Evolutionary conservation across 1,140 invertebrate species (phyloP), one percentile per base, ranked within the genome.

Genomic region (Bradysia coprophila): DNA sequence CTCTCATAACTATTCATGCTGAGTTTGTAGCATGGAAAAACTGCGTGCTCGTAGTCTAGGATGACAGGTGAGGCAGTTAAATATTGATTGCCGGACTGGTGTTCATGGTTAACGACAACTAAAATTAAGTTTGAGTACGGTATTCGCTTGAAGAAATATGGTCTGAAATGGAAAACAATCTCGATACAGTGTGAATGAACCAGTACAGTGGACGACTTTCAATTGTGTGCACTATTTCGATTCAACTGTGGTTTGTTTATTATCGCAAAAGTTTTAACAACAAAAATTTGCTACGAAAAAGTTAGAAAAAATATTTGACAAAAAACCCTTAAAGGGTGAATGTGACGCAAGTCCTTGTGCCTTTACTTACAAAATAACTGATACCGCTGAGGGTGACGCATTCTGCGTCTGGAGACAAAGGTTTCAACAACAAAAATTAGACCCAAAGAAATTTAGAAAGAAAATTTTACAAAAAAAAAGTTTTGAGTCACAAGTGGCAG

Each of bases 91-190:
- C 52, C 49, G 20, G 57, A 52, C 16, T 41, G 59, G 54, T 47
- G 66, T 49, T 59, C 46, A 38, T 64, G 64, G 41, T 61, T 54
- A 16, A 62, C 56, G 1, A 87, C 80, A 4, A 91, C 68, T 34
- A 92, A 61, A 9, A 92, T 53, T 38, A 92, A 62, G 64, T 92
- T 92, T 9, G 79, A 82, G 46, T 78, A 67, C 1, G 74, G 72
- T 37, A 87, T 74, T 49, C 67, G 71, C 49, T 78, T 76, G 2
- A 83, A 69, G 49, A 73, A 73, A 52, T 79, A 78, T 11, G 74
- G 72, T 62, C 82, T 86, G 52, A 50, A 69, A 53, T 59, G 49
- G 2, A 58, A 58, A 55, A 51, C 43, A 59, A 63, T 1, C 49
- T 45, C 34, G 34, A 36, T 0, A 52, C 49, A 6, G 45, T 23